Base-by-base conservation (phyloP, 1,140 invertebrate genomes). In the Bombus balteatus region DNA sequence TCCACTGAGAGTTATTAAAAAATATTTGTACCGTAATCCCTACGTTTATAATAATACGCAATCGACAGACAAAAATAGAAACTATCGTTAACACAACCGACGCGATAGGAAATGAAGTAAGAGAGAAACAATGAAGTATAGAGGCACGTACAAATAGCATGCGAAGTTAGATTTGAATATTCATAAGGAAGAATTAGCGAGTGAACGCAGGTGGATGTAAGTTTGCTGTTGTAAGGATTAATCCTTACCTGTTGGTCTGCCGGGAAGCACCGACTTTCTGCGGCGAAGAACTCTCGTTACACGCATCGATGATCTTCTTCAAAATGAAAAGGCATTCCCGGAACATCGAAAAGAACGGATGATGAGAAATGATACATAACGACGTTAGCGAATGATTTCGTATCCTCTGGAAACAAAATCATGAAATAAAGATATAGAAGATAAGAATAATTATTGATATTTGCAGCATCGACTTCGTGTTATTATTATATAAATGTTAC, bases 301-400 rank as follows among this genome's bases (percentile, higher is more conserved):
- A 99, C 74, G 98, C 98, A 95, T 99, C 99, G 92, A 99, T 99
- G 82, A 99, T 96, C 93, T 98, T 98, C 94, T 99, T 98, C 89
- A 99, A 96, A 92, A 99, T 97, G 95, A 98, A 98, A 86, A 99
- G 96, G 96, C 99, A 99, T 96, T 99, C 98, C 83, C 99, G 97
- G 96, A 99, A 99, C 92, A 98, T 98, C 70, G 98, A 98, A 94
- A 99, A 99, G 95, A 99, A 99, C 62, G 99, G 99, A 96, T 99
- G 99, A 96, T 99, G 99, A 87, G 99, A 99, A 68, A 99, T 97
- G 89, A 99, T 97, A 96, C 99, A 99, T 76, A 99, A 96, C 66
- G 99, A 99, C 66, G 99, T 99, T 87, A 99, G 95, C 22, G 98
- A 99, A 95, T 99, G 97, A 95, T 98, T 99, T 92, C 97, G 96